Percentiles rank a stretch among this genome's conserved stretches.
Conservation (phyloP, 1,140 invertebrate species). For the Macrosteles quadrilineatus region DNA sequence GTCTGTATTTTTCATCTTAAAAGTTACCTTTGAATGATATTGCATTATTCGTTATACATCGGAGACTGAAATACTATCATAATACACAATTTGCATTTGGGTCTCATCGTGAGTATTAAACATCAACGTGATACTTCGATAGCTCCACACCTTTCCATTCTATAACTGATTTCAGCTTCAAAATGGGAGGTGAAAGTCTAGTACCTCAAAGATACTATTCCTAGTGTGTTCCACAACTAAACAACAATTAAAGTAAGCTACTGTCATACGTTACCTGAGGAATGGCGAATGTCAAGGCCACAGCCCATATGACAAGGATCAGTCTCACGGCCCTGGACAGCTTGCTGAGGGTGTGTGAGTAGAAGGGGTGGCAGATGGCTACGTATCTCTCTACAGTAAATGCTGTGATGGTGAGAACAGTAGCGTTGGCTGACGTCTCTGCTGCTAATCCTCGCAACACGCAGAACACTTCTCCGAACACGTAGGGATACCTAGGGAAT, state of each 20-base stretch:
- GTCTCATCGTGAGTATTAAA: too few species aligned
- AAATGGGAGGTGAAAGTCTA: too few species aligned
- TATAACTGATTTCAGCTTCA: too few species aligned
- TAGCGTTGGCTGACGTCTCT: slow-evolving; percentile 87
- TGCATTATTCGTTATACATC: too few species aligned
- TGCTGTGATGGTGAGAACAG: slow-evolving; percentile 85
- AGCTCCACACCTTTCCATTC: too few species aligned
- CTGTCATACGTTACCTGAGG: slow-evolving; percentile 61
- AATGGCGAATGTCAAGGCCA: slow-evolving; percentile 73
- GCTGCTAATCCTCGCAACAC: slow-evolving; percentile 78
- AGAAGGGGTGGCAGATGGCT: slow-evolving; percentile 88
- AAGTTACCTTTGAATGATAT: too few species aligned
- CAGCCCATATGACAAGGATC: slow-evolving; percentile 68
- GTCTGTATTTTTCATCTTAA: too few species aligned
- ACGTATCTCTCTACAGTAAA: slow-evolving; percentile 86
- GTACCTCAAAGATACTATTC: too few species aligned
- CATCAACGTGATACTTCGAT: too few species aligned
- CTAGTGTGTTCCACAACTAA: background rate
- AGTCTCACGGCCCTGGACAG: slow-evolving; percentile 69
- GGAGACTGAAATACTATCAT: too few species aligned
- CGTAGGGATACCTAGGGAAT: slow-evolving; percentile 71
- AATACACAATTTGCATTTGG: too few species aligned
- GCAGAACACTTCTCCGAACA: slow-evolving; percentile 85
- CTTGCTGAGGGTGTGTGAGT: slow-evolving; percentile 77
- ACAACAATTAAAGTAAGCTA: background rate